Evolutionary conservation across 2,888 invertebrate species (phyloP).

Genomic region (Acheta domesticus): DNA sequence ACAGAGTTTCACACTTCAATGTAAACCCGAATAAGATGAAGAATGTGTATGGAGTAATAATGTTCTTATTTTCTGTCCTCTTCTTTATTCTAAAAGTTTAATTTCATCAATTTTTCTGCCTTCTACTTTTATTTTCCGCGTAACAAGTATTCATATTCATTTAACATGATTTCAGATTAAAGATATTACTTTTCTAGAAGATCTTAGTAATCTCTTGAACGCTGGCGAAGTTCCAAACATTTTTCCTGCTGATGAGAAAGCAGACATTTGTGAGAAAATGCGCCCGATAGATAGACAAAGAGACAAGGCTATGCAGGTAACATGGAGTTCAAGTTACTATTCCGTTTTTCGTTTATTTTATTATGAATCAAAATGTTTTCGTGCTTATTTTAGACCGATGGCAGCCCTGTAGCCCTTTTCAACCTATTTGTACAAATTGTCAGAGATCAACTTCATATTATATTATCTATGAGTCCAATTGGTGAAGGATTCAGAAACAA

Average conservation of each 20-base stretch:
- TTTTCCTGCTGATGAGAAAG: constrained; percentile 78
- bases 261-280: constrained; percentile 92
- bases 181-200: constrained; percentile 89
- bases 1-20: too few species aligned
- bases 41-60: too few species aligned
- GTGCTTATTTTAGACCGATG: constrained; percentile 67
- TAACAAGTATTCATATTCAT: too few species aligned
- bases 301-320: constrained; percentile 69
- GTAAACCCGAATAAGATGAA: too few species aligned
- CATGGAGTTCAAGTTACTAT: background rate
- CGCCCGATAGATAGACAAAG: constrained; percentile 78
- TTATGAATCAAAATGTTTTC: background rate
- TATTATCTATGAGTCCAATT: constrained; percentile 86
- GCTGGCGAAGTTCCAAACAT: constrained; percentile 93
- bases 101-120: too few species aligned
- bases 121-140: too few species aligned
- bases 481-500: constrained; percentile 79
- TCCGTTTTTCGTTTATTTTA: background rate
- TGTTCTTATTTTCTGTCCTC: too few species aligned
- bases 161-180: constrained; percentile 61
- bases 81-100: too few species aligned
- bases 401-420: constrained; percentile 83
- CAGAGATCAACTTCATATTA: constrained; percentile 85
- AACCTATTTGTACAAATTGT: constrained; percentile 83
- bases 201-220: constrained; percentile 87